Evolutionary conservation across 2,888 invertebrate genomes (phyloP).

Genomic region (Aphrophora alni): DNA sequence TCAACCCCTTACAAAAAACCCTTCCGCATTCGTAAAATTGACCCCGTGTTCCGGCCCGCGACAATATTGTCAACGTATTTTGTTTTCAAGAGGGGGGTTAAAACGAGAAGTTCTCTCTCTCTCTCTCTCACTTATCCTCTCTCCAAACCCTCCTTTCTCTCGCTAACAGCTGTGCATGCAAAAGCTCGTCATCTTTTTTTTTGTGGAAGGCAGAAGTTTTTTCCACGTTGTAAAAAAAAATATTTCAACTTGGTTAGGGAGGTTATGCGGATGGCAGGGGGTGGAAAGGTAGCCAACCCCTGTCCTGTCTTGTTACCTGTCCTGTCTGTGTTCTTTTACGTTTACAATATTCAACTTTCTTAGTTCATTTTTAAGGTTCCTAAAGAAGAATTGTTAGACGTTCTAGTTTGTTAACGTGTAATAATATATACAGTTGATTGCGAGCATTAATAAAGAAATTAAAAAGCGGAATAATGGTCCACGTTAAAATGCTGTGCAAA

Average conservation of each 20-base stretch:
- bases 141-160: not conserved
- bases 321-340: too few species aligned
- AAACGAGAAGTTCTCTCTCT: too few species aligned
- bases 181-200: not conserved
- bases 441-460: too few species aligned
- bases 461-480: too few species aligned
- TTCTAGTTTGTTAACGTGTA: too few species aligned
- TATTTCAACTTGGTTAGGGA: not conserved
- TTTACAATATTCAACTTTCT: too few species aligned
- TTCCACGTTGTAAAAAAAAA: not conserved
- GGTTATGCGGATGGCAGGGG: not conserved
- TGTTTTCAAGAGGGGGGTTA: not conserved
- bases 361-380: too few species aligned
- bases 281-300: not conserved
- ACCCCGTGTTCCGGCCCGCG: not conserved
- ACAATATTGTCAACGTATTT: slow-evolving; percentile 9
- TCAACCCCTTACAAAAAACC: not conserved
- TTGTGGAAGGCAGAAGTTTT: not conserved
- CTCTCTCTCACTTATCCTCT: too few species aligned
- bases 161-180: not conserved
- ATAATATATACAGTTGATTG: too few species aligned
- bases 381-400: too few species aligned
- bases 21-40: not conserved
- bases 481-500: too few species aligned
- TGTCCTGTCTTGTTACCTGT: slow-evolving; percentile 7